Base-by-base conservation (phyloP, 2,797 vertebrate genomes). In the Pempheris klunzingeri region DNA sequence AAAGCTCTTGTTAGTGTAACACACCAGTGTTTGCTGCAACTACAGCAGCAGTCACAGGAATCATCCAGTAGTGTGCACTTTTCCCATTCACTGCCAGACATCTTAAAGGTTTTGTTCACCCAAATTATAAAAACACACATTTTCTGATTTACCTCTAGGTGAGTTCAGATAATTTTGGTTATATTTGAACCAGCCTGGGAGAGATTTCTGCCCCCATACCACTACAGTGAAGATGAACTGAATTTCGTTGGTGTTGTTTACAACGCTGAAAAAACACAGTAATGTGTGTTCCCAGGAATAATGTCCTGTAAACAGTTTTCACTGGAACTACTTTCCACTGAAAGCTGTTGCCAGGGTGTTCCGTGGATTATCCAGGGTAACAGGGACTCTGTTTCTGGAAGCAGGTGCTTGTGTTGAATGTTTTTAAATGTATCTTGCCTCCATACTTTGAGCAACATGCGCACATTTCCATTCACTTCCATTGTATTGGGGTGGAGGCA, bases 61-160 rank as follows among this genome's bases (percentile, higher is more conserved):
- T 78, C 22, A 81, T 55, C 47, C 46, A 55, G 65, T 14, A 59
- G 3, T 66, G 14, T 77, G 68, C 41, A 62, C 78, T 77, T 87
- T 75, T 76, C 44, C 38, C 26, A 39, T 74, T 81, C 65, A 57
- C 71, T 77, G 58, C 59, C 34, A 61, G 57, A 32, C 50, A 67
- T 75, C 61, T 53, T 73, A 77, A 87, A 83, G 82, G 71, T 77
- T 70, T 43, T n/a, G 38, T 67, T 82, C 43, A 55, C 39, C 52
- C n/a, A 55, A 28, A 69, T 54, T 38, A 28, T 2, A 4, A 39
- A 70, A 57, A 53, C 47, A 11, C 4, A 32, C 15, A 39, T 50
- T 39, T 60, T 38, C 43, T 65, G 41, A 64, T 2, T 38, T 15
- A 50, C 55, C 38, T 68, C 5, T 26, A n/a, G 53, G 44, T 2